Conservation (phyloP, 2,888 invertebrate species). For the Operophtera brumata region DNA sequence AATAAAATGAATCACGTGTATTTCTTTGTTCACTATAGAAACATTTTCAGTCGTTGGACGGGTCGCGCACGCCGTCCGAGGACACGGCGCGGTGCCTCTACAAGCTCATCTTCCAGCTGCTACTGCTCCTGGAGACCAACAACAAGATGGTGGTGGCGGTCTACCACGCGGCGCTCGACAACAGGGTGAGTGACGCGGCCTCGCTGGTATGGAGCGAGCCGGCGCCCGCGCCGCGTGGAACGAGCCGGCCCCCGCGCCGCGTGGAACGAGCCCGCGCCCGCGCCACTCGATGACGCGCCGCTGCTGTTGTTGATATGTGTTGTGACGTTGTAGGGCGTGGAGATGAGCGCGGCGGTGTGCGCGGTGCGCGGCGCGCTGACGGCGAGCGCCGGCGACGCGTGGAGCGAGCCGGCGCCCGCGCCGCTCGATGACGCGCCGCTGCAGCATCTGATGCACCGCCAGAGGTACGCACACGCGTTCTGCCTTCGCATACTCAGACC, state of each 20-base stretch:
- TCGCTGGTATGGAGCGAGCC: too few species aligned
- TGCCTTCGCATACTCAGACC: too few species aligned
- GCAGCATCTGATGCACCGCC: slow-evolving; percentile 62
- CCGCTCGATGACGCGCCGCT: slow-evolving; percentile 63
- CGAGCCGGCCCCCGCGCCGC: too few species aligned
- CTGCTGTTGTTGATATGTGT: too few species aligned
- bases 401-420: slow-evolving; percentile 49
- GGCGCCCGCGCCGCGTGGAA: too few species aligned
- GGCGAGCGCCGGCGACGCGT: slow-evolving; percentile 49
- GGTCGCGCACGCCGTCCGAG: slow-evolving; percentile 90
- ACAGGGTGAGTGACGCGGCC: slow-evolving; percentile 60
- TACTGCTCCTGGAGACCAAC: slow-evolving; percentile 92
- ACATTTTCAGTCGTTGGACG: slow-evolving; percentile 85
- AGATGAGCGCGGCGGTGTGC: slow-evolving; percentile 66
- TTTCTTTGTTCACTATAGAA: slow-evolving; percentile 22
- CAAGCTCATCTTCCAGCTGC: slow-evolving; percentile 92
- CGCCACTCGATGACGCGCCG: too few species aligned
- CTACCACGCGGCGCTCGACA: slow-evolving; percentile 72
- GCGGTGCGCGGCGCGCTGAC: slow-evolving; percentile 61
- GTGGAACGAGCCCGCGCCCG: too few species aligned
- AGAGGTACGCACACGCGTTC: slow-evolving; percentile 41
- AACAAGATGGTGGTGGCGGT: slow-evolving; percentile 89
- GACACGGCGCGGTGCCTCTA: slow-evolving; percentile 94
- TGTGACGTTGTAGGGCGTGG: slow-evolving; percentile 54
- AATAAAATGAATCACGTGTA: not conserved